Evolutionary conservation across 2,113 vertebrate species (phyloP), one percentile per base, ranked within the genome.

Genomic region (Upupa epops): DNA sequence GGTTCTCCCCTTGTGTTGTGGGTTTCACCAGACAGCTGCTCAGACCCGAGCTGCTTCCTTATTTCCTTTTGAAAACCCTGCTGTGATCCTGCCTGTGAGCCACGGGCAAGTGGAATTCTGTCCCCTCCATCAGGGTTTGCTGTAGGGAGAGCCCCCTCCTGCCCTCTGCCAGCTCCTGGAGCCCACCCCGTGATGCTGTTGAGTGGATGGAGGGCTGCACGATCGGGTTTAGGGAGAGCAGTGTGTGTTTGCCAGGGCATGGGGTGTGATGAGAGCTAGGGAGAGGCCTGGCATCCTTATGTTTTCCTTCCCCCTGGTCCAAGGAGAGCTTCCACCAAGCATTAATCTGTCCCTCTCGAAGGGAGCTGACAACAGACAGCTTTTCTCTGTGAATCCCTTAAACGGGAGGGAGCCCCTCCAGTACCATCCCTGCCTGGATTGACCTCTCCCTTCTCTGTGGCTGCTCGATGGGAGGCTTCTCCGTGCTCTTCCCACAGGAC

Each of bases 71-170:
- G 15, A n/a, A 54, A 66, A 13, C 81, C 21, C 22, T 0, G 1
- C 71, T 37, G 58, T 28, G 80, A 20, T 59, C 63, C 68, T 81
- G 31, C 19, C 61, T 18, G 88, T 32, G 83, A n/a, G n/a, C n/a
- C 55, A 8, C 1, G 2, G 26, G 8, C 17, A 5, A 21, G 46
- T 22, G 34, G 20, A 72, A 75, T 19, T 5, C 28, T 4, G 0
- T 7, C 54, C 56, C 60, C 71, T 69, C 31, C 21, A 11, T 5
- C 21, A 14, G 13, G 55, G 4, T 45, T 74, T 59, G 46, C 55
- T 9, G 0, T 13, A 3, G 20, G 12, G 58, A n/a, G 11, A 2
- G 31, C 8, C 45, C 8, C 3, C 0, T 77, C 70, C 79, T 54
- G 70, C 55, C 32, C 34, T 55, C 22, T 29, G 31, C 26, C 46